phyloP scores from a whole-genome alignment of 2,797 vertebrate species.

The Trematomus bernacchii region DNA sequence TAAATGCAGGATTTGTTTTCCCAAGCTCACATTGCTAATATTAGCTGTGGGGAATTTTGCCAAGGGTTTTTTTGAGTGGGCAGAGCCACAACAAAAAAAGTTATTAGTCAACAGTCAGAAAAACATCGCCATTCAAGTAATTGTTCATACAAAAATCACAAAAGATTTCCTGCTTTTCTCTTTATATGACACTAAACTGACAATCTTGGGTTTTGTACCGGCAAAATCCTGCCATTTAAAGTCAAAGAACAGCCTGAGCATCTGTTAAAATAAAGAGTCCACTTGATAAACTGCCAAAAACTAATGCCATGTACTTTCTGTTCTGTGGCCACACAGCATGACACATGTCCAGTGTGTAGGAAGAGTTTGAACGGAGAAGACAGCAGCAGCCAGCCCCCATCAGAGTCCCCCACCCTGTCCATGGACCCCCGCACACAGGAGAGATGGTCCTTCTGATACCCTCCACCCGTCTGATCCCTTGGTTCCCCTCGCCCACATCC shows the following conservation, averaged over 20 bases:
- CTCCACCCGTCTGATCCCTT: slow-evolving; percentile 42
- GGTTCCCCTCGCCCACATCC: slow-evolving; percentile 47
- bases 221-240: neutral
- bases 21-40: too few relatives aligned
- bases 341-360: slow-evolving; percentile 97
- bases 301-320: slow-evolving; percentile 28
- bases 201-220: too few relatives aligned
- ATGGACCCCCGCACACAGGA: slow-evolving; percentile 91
- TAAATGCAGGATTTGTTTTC: too few relatives aligned
- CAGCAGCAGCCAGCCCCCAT: slow-evolving; percentile 87
- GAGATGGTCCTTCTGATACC: slow-evolving; percentile 95
- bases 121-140: too few relatives aligned
- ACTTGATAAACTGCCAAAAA: slow-evolving; percentile 12
- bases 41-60: too few relatives aligned
- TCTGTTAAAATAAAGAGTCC: slow-evolving; percentile 4
- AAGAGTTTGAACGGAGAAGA: slow-evolving; percentile 96
- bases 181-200: too few relatives aligned
- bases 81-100: too few relatives aligned
- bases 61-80: too few relatives aligned
- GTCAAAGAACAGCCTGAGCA: neutral
- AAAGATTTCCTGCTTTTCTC: too few relatives aligned
- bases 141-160: too few relatives aligned
- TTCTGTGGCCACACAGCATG: slow-evolving; percentile 86
- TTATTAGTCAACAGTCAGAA: too few relatives aligned
- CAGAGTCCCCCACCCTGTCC: slow-evolving; percentile 87